Conservation (phyloP, 2,113 vertebrate genomes). For the Delphinapterus leucas region DNA sequence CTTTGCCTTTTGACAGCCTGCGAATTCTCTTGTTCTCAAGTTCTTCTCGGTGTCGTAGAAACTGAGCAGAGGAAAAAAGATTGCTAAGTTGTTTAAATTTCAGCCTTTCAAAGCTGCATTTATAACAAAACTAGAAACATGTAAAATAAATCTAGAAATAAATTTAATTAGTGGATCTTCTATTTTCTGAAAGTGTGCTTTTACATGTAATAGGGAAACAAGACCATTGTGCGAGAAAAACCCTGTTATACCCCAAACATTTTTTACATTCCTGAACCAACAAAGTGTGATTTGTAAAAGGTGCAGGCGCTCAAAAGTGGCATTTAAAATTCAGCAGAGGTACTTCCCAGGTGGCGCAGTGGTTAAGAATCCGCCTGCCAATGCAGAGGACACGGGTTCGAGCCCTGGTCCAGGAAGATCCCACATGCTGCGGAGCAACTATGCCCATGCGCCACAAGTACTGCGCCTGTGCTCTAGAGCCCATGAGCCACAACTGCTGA, state of each 20-base stretch:
- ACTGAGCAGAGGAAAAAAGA: neutral
- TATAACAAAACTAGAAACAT: constrained; percentile 23
- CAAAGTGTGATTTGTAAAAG: neutral
- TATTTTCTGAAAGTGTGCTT: neutral
- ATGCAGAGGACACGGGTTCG: too few relatives aligned
- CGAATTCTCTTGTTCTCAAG: neutral
- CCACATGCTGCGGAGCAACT: too few relatives aligned
- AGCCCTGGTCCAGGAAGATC: too few relatives aligned
- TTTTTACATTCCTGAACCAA: neutral
- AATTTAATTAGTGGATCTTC: constrained; percentile 20
- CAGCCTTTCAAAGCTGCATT: constrained; percentile 4
- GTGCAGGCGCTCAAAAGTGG: neutral
- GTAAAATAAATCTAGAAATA: constrained; percentile 29
- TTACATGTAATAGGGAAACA: constrained; percentile 11
- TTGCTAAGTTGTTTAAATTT: neutral
- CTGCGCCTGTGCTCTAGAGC: too few relatives aligned
- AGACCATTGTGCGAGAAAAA: neutral
- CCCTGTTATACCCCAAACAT: neutral
- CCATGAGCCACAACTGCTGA: too few relatives aligned
- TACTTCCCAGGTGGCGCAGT: too few relatives aligned
- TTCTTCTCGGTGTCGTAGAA: neutral
- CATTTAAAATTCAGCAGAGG: neutral
- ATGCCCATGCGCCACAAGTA: too few relatives aligned
- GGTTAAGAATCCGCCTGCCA: too few relatives aligned
- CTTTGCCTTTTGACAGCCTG: neutral